These are phyloP conservation scores for Hippocampus zosterae DNA, from an alignment of 2,113 vertebrate genomes.

Conservation along the genomic window DNA sequence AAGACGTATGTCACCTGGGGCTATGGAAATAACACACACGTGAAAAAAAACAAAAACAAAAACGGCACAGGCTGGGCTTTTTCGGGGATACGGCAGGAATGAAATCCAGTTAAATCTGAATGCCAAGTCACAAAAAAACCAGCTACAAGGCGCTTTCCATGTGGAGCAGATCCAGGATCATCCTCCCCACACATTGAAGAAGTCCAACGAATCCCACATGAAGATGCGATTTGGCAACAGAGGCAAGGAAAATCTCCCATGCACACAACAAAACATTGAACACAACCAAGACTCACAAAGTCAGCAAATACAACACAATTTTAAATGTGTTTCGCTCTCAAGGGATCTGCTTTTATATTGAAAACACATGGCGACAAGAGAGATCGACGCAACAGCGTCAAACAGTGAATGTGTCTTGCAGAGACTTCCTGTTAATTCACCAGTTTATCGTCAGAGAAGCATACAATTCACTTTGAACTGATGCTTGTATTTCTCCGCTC, in stretches of 20 bases:
- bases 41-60: neutral
- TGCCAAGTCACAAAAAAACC: neutral
- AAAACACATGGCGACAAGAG: slow-evolving; percentile 48
- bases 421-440: slow-evolving; percentile 49
- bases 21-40: neutral
- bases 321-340: slow-evolving; percentile 11
- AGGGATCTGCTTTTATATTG: slow-evolving; percentile 45
- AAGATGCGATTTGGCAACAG: slow-evolving; percentile 6
- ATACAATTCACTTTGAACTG: neutral
- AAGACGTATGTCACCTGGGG: neutral
- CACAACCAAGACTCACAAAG: slow-evolving; percentile 1
- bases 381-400: slow-evolving; percentile 50
- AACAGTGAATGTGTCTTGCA: slow-evolving; percentile 47
- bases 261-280: slow-evolving; percentile 1
- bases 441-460: slow-evolving; percentile 32
- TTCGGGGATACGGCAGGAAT: neutral
- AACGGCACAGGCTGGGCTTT: neutral
- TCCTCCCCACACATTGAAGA: neutral
- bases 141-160: neutral
- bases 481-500: neutral
- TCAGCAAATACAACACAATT: slow-evolving; percentile 4
- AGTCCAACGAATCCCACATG: slow-evolving; percentile 1
- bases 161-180: neutral
- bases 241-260: slow-evolving; percentile 8
- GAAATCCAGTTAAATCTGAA: neutral